Evolutionary conservation across 2,113 vertebrate genomes (phyloP), one percentile per base, ranked within the genome.

Genomic region (Phylloscopus whistleri): DNA sequence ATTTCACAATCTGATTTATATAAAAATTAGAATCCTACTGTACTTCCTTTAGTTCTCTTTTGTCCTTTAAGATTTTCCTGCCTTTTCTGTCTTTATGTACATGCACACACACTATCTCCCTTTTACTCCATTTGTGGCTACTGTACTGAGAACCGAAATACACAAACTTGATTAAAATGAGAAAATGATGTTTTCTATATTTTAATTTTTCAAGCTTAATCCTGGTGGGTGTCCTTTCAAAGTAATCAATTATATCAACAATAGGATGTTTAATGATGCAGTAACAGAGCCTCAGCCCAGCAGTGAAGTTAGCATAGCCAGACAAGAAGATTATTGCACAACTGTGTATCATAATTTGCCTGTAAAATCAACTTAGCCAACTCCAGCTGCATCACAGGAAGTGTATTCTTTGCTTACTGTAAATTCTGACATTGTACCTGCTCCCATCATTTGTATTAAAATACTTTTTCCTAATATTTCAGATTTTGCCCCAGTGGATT

Each of bases 401-500:
- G 9, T 30, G 11, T 16, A 9, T 12, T 59, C 21, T 16, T 76
- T 39, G 4, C 18, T 88, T 78, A 33, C 64, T 60, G 27, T 83
- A 88, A 76, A 60, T 89, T 53, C 49, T 84, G 77, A 69, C 18
- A 10, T 18, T 16, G 16, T n/a, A 74, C 13, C 27, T 67, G 17
- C 31, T 37, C 0, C 1, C 22, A 21, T 46, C 10, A 18, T 37
- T 76, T 51, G 11, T 51, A 37, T 73, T 82, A 74, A 86, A 81
- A 87, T 52, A 20, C 2, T 44, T 89, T 30, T 93, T 27, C 31
- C 35, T 72, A 81, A 86, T 95, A 87, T 96, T 95, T 95, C 94
- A 99, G 98, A 89, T 79, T 98, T 92, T 91, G 69, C 67, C 94
- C 97, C 68, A 97, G 98, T 87, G 98, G 98, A 44, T 91, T 98